Percentiles rank a stretch among this genome's conserved stretches.
Conservation (phyloP, 2,113 vertebrate genomes). For the Osmerus eperlanus region DNA sequence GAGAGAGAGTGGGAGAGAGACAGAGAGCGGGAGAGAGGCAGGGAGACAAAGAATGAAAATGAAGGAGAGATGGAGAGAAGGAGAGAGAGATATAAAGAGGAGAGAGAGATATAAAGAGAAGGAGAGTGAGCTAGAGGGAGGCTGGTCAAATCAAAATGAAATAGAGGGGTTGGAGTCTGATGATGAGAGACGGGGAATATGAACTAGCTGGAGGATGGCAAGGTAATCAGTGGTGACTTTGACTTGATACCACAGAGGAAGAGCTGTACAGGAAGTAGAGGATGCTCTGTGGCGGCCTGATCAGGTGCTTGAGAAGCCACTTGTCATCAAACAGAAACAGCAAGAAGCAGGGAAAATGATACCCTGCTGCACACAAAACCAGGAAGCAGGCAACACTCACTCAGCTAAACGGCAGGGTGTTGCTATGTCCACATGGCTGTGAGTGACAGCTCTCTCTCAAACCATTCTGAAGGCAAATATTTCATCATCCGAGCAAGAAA, state of each 20-base stretch:
- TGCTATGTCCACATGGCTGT: neutral
- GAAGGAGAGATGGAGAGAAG: no score
- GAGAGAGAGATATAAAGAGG: no score
- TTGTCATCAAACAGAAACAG: constrained; percentile 37
- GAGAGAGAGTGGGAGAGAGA: no score
- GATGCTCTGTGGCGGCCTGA: constrained; percentile 11
- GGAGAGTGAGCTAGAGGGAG: no score
- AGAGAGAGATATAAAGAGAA: no score
- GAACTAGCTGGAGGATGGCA: constrained; percentile 25
- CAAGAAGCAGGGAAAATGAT: constrained; percentile 27
- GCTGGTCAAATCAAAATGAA: no score
- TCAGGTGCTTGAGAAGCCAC: constrained; percentile 28
- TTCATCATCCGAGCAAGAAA: neutral
- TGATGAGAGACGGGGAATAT: constrained; percentile 26
- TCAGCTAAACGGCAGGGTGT: neutral
- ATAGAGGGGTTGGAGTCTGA: neutral
- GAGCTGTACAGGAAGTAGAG: constrained; percentile 28
- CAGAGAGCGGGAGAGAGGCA: no score
- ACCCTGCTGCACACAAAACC: neutral
- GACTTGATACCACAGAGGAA: constrained; percentile 35
- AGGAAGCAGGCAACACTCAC: neutral
- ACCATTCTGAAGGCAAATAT: neutral
- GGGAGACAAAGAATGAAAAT: no score
- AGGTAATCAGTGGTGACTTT: constrained; percentile 25
- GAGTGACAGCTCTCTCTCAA: neutral